phyloP scores from a whole-genome alignment of 2,113 vertebrate genomes.

The Sinocyclocheilus anshuiensis region DNA sequence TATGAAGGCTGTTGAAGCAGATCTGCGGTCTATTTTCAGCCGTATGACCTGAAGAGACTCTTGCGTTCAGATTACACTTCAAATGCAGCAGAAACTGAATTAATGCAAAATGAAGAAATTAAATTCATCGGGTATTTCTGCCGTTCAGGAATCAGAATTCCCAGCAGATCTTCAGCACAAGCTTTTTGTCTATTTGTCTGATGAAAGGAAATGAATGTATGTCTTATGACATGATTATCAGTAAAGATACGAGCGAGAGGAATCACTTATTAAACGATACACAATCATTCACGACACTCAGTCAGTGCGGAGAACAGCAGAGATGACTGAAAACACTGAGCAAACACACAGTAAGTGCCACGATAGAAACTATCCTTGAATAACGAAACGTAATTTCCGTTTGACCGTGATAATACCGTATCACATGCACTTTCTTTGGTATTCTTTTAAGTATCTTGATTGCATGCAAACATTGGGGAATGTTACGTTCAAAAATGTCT shows the following conservation, averaged over 20 bases:
- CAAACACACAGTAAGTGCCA: not conserved
- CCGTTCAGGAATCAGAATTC: not conserved
- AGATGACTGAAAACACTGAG: not conserved
- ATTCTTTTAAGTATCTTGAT: not conserved
- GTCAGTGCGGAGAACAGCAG: not conserved
- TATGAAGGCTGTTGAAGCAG: not conserved
- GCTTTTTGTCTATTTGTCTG: slow-evolving; percentile 58
- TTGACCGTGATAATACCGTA: not conserved
- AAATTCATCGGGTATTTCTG: slow-evolving; percentile 36
- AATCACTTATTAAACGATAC: not conserved
- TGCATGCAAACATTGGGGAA: not conserved
- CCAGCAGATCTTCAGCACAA: slow-evolving; percentile 10
- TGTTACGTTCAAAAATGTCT: too few relatives aligned
- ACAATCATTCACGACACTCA: not conserved
- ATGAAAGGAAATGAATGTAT: slow-evolving; percentile 64
- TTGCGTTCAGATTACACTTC: slow-evolving; percentile 5
- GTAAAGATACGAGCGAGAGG: slow-evolving; percentile 43
- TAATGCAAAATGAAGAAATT: slow-evolving; percentile 39
- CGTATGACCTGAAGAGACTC: not conserved
- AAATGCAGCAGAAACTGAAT: slow-evolving; percentile 55
- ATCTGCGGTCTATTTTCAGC: not conserved
- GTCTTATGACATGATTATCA: slow-evolving; percentile 58
- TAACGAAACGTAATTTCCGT: too few relatives aligned
- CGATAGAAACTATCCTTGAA: not conserved
- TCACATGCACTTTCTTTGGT: not conserved